phyloP scores from a whole-genome alignment of 2,888 invertebrate genomes.

The Ecliptopera silaceata region DNA sequence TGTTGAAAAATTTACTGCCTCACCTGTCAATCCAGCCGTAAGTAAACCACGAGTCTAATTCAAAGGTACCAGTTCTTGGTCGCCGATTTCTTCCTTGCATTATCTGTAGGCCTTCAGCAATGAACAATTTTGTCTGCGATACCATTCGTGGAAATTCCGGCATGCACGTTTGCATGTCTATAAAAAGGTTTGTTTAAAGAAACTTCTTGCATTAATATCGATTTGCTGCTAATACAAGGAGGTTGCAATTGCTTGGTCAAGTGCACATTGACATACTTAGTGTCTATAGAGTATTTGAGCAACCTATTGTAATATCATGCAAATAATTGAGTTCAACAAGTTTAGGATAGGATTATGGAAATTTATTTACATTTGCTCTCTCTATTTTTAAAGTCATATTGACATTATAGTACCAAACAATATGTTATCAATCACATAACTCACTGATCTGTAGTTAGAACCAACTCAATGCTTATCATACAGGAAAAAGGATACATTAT shows the following conservation, averaged over 20 bases:
- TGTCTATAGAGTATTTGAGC: background rate
- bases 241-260: conserved; percentile 5
- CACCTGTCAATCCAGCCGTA: conserved; percentile 45
- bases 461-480: too few relatives aligned
- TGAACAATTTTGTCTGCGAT: background rate
- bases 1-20: conserved; percentile 52
- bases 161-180: conserved; percentile 16
- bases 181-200: conserved; percentile 16
- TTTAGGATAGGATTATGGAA: conserved; percentile 14
- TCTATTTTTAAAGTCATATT: too few relatives aligned
- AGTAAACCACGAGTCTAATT: conserved; percentile 49
- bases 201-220: conserved; percentile 17
- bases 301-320: conserved; percentile 12
- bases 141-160: background rate
- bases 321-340: conserved; percentile 21
- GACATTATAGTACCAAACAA: too few relatives aligned
- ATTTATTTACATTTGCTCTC: too few relatives aligned
- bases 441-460: too few relatives aligned
- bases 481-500: too few relatives aligned
- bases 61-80: conserved; percentile 18
- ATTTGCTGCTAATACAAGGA: conserved; percentile 16
- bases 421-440: too few relatives aligned
- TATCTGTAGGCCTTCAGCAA: background rate
- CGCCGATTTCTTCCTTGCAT: background rate
- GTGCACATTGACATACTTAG: conserved; percentile 7